Conservation (phyloP, 2,113 vertebrate species). For the Coturnix japonica region DNA sequence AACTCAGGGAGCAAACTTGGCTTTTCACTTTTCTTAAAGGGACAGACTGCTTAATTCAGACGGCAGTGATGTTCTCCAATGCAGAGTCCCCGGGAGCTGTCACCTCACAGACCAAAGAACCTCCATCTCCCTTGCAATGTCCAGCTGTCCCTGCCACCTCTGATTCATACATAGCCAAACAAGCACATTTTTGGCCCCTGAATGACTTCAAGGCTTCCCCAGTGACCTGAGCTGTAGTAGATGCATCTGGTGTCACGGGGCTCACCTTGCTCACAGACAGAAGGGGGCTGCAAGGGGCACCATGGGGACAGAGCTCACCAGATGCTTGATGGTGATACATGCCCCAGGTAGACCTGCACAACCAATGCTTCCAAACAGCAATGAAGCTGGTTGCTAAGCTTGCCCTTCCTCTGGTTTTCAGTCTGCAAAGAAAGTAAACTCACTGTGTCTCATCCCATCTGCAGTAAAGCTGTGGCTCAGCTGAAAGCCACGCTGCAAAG, state of each 20-base stretch:
- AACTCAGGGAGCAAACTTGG: accelerated
- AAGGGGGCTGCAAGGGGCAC: neutral
- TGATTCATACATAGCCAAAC: neutral
- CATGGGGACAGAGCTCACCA: neutral
- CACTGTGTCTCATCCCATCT: accelerated
- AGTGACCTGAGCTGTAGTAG: neutral
- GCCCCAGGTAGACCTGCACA: neutral
- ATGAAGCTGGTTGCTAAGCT: neutral
- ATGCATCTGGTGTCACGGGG: accelerated
- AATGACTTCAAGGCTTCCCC: accelerated
- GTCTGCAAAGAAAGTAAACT: neutral
- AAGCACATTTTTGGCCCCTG: neutral
- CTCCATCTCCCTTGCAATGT: neutral
- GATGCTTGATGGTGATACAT: too few relatives aligned
- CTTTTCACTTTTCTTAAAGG: neutral
- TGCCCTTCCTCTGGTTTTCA: neutral
- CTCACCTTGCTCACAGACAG: neutral
- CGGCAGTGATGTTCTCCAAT: accelerated
- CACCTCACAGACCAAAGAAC: accelerated
- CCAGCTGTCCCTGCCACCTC: conserved; percentile 45
- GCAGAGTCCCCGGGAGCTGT: neutral
- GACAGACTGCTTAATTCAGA: neutral
- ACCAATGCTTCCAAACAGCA: neutral
- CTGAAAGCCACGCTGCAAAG: neutral
- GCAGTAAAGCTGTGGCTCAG: neutral